Conservation (phyloP, 2,888 invertebrate genomes). For the Caradrina clavipalpis region DNA sequence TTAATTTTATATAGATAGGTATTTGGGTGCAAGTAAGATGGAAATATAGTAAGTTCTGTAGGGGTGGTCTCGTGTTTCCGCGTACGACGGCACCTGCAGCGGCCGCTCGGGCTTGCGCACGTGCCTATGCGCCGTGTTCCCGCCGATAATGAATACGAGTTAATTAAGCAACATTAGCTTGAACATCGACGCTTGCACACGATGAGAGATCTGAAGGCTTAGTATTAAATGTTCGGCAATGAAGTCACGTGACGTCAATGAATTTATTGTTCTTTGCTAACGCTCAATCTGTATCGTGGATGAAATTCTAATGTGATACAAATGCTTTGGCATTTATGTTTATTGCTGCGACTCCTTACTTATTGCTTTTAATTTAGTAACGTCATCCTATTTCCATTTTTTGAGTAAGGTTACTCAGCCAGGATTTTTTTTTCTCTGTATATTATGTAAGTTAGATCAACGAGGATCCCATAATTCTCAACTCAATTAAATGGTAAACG, state of each 20-base stretch:
- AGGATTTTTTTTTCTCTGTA: too few species aligned
- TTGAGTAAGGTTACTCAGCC: too few species aligned
- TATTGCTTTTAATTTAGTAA: not conserved
- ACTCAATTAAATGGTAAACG: too few species aligned
- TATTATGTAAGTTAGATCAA: too few species aligned
- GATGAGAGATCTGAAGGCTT: slow-evolving; percentile 77
- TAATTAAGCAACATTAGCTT: slow-evolving; percentile 89
- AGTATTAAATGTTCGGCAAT: not conserved
- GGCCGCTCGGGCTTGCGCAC: slow-evolving; percentile 69
- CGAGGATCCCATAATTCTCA: too few species aligned
- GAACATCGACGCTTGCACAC: slow-evolving; percentile 88
- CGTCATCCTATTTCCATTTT: too few species aligned
- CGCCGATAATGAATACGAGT: slow-evolving; percentile 89
- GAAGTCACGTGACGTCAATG: not conserved
- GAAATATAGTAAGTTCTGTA: slow-evolving; percentile 48
- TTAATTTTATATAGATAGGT: slow-evolving; percentile 54
- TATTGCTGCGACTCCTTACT: not conserved
- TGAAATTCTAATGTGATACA: not conserved
- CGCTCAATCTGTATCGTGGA: too few species aligned
- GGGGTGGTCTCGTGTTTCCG: slow-evolving; percentile 59
- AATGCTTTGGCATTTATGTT: not conserved
- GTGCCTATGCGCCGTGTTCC: slow-evolving; percentile 76
- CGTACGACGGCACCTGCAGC: slow-evolving; percentile 74
- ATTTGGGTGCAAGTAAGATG: slow-evolving; percentile 59
- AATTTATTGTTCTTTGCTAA: not conserved